Conservation (phyloP, 2,113 vertebrate genomes). For the Rhabdornis inornatus region DNA sequence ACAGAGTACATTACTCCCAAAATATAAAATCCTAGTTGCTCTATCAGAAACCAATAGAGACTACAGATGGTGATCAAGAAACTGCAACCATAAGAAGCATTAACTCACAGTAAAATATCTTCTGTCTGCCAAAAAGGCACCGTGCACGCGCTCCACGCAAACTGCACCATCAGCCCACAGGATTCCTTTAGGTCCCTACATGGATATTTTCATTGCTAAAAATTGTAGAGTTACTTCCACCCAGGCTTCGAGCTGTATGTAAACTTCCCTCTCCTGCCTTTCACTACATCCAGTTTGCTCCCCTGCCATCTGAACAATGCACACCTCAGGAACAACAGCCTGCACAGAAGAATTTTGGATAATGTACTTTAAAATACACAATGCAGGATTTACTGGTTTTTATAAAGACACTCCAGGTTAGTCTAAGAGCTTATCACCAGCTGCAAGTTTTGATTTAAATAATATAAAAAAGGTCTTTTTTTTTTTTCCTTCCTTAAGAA, state of each 20-base stretch:
- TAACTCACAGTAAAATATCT: not conserved
- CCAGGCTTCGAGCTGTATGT: not conserved
- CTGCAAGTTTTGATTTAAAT: not conserved
- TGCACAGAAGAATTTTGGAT: not conserved
- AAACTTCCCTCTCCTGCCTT: not conserved
- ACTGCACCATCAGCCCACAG: conserved; percentile 62
- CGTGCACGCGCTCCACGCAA: not conserved
- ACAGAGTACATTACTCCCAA: not conserved
- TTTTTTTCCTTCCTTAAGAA: not conserved
- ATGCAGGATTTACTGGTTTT: not conserved
- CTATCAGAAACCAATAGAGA: conserved; percentile 21
- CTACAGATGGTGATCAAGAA: conserved; percentile 33
- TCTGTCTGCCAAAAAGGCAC: not conserved
- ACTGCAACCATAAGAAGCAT: not conserved
- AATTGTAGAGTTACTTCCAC: conserved; percentile 32
- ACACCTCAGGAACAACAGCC: not conserved
- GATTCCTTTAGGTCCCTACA: conserved; percentile 64
- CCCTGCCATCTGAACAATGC: not conserved
- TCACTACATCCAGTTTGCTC: conserved; percentile 14
- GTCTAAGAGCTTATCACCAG: not conserved
- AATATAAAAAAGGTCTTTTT: not conserved
- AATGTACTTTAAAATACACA: not conserved
- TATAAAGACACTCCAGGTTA: not conserved
- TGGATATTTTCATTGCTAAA: conserved; percentile 54
- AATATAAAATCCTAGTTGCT: not conserved